Base-by-base conservation (phyloP, 2,888 invertebrate genomes). In the Ommatoiulus sabulosus region DNA sequence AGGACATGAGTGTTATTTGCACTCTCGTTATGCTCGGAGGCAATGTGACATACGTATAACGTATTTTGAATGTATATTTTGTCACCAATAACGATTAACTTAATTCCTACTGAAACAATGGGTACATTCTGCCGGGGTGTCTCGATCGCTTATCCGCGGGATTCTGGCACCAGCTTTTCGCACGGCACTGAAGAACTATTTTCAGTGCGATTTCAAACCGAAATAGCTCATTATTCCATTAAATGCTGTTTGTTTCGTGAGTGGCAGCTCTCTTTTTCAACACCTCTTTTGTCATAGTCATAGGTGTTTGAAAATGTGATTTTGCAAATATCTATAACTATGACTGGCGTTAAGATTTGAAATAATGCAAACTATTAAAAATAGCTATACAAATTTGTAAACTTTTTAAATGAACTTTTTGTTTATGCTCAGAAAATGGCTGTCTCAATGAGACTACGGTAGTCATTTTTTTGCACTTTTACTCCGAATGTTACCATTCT, bases 161-260 rank as follows among this genome's bases (percentile, higher is more conserved):
- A 24, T 72, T 20, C 24, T 5, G 24, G 72, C 72, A 72, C 72
- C 72, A 72, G 72, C 72, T 72, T 72, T 72, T 20, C 72, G 24
- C 72, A 8, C 72, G 72, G 72, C 72, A 72, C 20, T 72, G 72
- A 72, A 72, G 20, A 17, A 72, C 72, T 72, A 72, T 72, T 72
- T 72, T 72, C 20, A 24, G 72, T 72, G 72, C 24, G 72, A 72
- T 72, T 72, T 24, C 24, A 24, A 72, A 10, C 72, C n/a, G 72
- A 72, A 72, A 72, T 72, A 72, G 72, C 72, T 20, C 7, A 72
- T 72, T 72, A 72, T 72, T 72, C 24, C 72, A 72, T 72, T 72
- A 72, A 72, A 72, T 24, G 72, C 72, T 24, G 72, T 24, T 72
- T 72, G 72, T 72, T 72, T 72, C 72, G 24, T 72, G 72, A 72